Conservation (phyloP, 1,140 invertebrate genomes). For the Heliconius himera region DNA sequence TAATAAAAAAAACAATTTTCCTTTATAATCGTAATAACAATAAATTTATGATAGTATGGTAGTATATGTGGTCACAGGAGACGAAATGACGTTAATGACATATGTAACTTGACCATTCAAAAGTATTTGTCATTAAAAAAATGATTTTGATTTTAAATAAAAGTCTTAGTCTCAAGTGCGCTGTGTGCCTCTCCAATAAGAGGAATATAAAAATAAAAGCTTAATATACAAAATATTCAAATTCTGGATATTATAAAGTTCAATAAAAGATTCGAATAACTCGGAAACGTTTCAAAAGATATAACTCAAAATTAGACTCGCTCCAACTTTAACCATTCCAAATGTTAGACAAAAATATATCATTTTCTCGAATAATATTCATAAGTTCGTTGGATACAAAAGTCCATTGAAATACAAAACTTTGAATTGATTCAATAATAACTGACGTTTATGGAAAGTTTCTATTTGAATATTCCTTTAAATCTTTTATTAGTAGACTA, state of each 20-base stretch:
- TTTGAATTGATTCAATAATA: slow-evolving; percentile 32
- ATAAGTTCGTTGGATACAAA: slow-evolving; percentile 41
- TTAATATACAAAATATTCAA: neutral
- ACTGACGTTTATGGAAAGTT: neutral
- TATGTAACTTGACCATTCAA: too few species aligned
- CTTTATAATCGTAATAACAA: too few species aligned
- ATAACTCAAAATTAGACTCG: slow-evolving; percentile 47
- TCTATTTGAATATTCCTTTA: neutral
- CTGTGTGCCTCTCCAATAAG: too few species aligned
- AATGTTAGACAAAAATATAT: slow-evolving; percentile 48
- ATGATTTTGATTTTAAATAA: too few species aligned
- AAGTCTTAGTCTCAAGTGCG: too few species aligned
- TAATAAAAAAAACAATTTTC: too few species aligned
- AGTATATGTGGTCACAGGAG: too few species aligned
- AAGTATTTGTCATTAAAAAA: too few species aligned
- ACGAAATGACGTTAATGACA: too few species aligned
- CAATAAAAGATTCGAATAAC: slow-evolving; percentile 16
- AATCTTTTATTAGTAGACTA: neutral
- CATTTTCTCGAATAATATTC: slow-evolving; percentile 43
- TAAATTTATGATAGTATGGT: too few species aligned
- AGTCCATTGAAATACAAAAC: slow-evolving; percentile 26
- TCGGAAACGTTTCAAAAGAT: slow-evolving; percentile 43
- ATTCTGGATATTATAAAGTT: slow-evolving; percentile 1
- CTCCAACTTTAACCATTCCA: slow-evolving; percentile 43
- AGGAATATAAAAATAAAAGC: too few species aligned